phyloP scores from a whole-genome alignment of 2,113 vertebrate genomes.

The Ovibos moschatus region DNA sequence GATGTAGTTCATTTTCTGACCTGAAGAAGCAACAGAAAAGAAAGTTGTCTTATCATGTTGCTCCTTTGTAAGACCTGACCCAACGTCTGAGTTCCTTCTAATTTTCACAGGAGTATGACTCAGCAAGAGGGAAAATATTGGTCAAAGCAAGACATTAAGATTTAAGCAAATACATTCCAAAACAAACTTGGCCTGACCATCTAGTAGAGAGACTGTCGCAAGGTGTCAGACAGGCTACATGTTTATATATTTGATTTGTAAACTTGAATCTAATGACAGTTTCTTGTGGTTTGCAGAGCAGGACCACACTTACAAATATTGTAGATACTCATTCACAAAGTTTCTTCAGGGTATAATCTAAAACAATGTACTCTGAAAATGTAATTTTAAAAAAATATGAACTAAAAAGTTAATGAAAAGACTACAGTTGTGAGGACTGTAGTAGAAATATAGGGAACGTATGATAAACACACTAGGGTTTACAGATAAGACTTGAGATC shows the following conservation, averaged over 20 bases:
- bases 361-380: not conserved
- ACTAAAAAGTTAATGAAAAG: not conserved
- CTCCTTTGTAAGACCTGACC: not conserved
- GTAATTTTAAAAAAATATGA: not conserved
- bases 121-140: not conserved
- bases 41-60: not conserved
- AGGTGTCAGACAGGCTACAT: not conserved
- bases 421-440: not conserved
- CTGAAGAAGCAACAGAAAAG: not conserved
- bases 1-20: not conserved
- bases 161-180: not conserved
- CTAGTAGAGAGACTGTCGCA: not conserved
- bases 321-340: not conserved
- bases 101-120: not conserved
- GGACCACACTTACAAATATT: not conserved
- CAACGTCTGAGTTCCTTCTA: not conserved
- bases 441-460: not conserved
- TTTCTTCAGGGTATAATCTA: not conserved
- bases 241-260: not conserved
- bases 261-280: not conserved
- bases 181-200: not conserved
- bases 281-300: not conserved
- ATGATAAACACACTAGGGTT: not conserved
- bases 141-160: not conserved
- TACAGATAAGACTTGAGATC: not conserved